Base-by-base conservation (phyloP, 2,797 vertebrate species). In the Anguilla marmorata region DNA sequence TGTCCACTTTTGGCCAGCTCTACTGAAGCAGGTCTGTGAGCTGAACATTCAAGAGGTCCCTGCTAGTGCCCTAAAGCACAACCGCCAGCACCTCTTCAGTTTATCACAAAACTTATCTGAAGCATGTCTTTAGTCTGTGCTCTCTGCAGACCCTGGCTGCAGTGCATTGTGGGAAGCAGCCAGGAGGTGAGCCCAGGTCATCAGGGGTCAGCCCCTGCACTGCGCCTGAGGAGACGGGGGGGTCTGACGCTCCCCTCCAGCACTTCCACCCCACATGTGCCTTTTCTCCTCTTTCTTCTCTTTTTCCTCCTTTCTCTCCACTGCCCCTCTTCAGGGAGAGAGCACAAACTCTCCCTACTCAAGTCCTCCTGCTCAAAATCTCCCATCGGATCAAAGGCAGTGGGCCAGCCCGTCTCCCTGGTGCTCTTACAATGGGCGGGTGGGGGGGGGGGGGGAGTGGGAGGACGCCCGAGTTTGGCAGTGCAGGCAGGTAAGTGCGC, bases 401-500 rank as follows among this genome's bases (percentile, higher is more conserved):
- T 94, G 8, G 91, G 92, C 94, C 95, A 94, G 89, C 94, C 93
- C 93, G 92, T 94, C 95, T 95, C 96, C 95, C 94, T 95, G 95
- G 95, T 95, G 94, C 93, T 91, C 91, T 94, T 84, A 93, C 93
- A 93, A 95, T 95, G 95, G 94, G 94, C 91, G 94, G 95, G 94
- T 54, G 69, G n/a, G 14, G 76, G 56, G 69, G 74, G 83, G 83
- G 84, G 58, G 72, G 66, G 74, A 79, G 88, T 85, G 41, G 83
- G 85, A 58, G 72, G 66, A 79, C 69, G 88, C 82, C n/a, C 76
- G 83, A 86, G 60, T 95, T 95, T 96, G 95, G 95, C 95, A 94
- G 95, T 96, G 95, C 95, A 90, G 88, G 94, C 94, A 95, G 94
- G 96, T 96, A 96, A 45, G 87, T 93, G 93, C 94, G 90, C 94